A percentile compares a stretch with the other conserved stretches of the same genome.
These are phyloP conservation scores for Cactoblastis cactorum DNA, from an alignment of 2,888 invertebrate genomes.

Conservation along the genomic window DNA sequence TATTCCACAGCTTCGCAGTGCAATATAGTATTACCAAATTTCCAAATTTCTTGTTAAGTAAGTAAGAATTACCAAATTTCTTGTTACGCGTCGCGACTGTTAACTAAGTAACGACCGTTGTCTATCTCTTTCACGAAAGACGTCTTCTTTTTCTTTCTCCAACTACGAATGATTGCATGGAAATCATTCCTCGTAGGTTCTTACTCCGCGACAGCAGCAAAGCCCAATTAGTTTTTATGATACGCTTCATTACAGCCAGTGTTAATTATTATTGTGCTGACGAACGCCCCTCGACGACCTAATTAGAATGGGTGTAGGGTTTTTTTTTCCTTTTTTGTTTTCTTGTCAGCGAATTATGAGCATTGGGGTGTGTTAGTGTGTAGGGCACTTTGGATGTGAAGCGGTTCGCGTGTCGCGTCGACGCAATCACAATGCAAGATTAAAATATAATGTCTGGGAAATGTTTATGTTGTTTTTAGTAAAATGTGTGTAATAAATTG, in stretches of 20 bases:
- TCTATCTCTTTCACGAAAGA: no score
- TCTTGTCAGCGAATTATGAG: conserved; percentile 65
- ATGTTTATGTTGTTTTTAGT: no score
- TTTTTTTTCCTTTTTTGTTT: conserved; percentile 58
- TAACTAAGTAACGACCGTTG: no score
- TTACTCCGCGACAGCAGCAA: conserved; percentile 53
- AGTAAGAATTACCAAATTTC: no score
- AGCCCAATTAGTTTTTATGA: conserved; percentile 77
- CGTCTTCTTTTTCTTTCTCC: no score
- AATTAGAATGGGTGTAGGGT: conserved; percentile 66
- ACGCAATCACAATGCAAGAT: conserved; percentile 24
- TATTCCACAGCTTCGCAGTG: no score
- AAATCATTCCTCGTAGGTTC: conserved; percentile 41
- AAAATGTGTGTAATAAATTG: no score
- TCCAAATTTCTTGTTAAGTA: no score
- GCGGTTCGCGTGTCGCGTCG: conserved; percentile 24
- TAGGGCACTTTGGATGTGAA: conserved; percentile 32
- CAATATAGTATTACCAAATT: no score
- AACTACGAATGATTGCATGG: conserved; percentile 42
- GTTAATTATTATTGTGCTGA: conserved; percentile 78
- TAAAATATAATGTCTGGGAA: no score
- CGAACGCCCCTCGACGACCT: conserved; percentile 75
- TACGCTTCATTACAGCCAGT: conserved; percentile 75
- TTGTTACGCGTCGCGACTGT: no score
- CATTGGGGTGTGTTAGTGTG: conserved; percentile 57